Percentiles rank a stretch among this genome's conserved stretches.
Evolutionary conservation across 2,113 vertebrate species (phyloP).

Genomic region (Mustela lutreola): DNA sequence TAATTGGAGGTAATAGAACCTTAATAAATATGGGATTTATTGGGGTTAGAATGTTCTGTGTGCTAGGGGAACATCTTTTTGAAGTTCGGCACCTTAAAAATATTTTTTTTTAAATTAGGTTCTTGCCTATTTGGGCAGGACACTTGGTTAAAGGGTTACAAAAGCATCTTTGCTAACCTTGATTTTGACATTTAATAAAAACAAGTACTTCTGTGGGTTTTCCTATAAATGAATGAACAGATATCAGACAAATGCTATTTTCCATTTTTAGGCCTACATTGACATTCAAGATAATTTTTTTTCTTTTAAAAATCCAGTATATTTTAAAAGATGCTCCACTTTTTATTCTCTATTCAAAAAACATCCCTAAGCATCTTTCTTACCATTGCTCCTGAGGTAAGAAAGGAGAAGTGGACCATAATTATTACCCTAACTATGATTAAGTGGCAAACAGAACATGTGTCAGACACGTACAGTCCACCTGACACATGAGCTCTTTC

Average conservation of each 20-base stretch:
- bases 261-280: not conserved
- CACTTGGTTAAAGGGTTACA: not conserved
- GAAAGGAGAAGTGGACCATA: not conserved
- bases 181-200: not conserved
- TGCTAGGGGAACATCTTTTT: not conserved
- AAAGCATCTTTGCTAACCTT: not conserved
- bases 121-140: not conserved
- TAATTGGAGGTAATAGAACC: not conserved
- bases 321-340: constrained; percentile 6
- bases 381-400: not conserved
- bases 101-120: not conserved
- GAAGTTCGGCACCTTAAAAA: not conserved
- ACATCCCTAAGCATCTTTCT: not conserved
- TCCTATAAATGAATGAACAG: not conserved
- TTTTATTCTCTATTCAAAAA: constrained; percentile 2
- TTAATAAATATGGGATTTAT: not conserved
- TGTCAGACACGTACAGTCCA: not conserved
- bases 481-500: not conserved
- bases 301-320: not conserved
- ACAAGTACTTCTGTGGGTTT: not conserved
- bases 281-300: not conserved
- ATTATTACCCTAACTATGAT: not conserved
- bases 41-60: not conserved
- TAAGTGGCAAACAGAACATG: not conserved
- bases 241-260: not conserved